Conservation (phyloP, 2,113 vertebrate genomes). For the Machaerirhynchus nigripectus region DNA sequence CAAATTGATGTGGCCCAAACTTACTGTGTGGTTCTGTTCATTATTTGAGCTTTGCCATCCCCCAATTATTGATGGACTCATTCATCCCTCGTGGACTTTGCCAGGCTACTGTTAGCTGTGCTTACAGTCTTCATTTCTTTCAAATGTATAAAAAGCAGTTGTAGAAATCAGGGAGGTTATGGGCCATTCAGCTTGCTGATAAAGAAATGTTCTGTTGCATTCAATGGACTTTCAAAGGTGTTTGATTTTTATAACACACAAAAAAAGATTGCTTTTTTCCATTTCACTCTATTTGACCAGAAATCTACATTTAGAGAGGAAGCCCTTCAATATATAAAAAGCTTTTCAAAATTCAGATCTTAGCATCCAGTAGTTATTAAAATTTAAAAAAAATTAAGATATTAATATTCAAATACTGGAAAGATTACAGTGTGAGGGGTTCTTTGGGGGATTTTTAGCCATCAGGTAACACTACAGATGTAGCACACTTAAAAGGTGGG, state of each 20-base stretch:
- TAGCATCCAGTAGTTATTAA: not conserved
- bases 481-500: not conserved
- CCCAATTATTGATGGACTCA: not conserved
- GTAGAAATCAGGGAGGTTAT: not conserved
- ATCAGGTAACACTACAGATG: not conserved
- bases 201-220: not conserved
- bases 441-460: not conserved
- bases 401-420: not conserved
- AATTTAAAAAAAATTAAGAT: not conserved
- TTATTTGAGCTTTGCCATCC: not conserved
- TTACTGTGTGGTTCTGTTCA: not conserved
- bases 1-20: not conserved
- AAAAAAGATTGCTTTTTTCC: not conserved
- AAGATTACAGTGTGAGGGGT: not conserved
- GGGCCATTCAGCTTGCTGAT: not conserved
- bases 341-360: not conserved
- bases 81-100: not conserved
- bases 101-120: not conserved
- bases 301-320: not conserved
- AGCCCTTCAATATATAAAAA: not conserved
- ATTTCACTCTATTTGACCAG: not conserved
- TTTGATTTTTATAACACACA: not conserved
- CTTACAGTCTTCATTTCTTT: not conserved
- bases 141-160: not conserved
- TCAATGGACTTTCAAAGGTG: not conserved